Conservation (phyloP, 1,140 invertebrate species). For the Trichonephila clavipes region DNA sequence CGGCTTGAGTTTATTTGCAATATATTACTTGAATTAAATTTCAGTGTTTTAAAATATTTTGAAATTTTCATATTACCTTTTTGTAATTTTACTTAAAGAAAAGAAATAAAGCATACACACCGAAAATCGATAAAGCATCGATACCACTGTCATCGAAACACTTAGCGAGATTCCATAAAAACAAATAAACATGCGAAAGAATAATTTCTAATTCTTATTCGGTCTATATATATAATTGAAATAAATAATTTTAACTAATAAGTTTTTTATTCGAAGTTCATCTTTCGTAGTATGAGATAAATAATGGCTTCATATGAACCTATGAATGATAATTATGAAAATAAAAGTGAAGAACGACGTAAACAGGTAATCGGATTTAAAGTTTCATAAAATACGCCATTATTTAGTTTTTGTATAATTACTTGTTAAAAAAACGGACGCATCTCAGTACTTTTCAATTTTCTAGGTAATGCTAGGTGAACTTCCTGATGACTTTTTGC, state of each 20-base stretch:
- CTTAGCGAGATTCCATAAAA: background rate
- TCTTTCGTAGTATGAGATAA: slow-evolving; percentile 1
- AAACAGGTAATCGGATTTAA: slow-evolving; percentile 32
- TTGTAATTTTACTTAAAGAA: background rate
- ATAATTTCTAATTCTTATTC: too few species aligned
- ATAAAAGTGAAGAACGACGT: slow-evolving; percentile 54
- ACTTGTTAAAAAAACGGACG: background rate
- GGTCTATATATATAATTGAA: too few species aligned
- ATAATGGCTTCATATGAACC: slow-evolving; percentile 61
- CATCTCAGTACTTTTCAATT: background rate
- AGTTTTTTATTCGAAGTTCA: background rate
- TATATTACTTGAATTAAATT: too few species aligned
- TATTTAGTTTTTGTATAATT: background rate
- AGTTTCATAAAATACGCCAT: background rate
- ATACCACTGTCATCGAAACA: background rate
- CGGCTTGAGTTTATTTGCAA: too few species aligned
- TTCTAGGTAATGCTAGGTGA: slow-evolving; percentile 86
- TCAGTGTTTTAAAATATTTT: background rate
- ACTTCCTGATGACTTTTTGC: slow-evolving; percentile 90
- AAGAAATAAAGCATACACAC: too few species aligned
- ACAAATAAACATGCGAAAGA: slow-evolving; percentile 15
- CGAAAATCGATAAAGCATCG: too few species aligned
- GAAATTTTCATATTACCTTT: background rate
- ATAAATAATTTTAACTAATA: too few species aligned
- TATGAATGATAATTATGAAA: background rate